phyloP scores from a whole-genome alignment of 2,888 invertebrate genomes.

The Eumerus sabulonum region DNA sequence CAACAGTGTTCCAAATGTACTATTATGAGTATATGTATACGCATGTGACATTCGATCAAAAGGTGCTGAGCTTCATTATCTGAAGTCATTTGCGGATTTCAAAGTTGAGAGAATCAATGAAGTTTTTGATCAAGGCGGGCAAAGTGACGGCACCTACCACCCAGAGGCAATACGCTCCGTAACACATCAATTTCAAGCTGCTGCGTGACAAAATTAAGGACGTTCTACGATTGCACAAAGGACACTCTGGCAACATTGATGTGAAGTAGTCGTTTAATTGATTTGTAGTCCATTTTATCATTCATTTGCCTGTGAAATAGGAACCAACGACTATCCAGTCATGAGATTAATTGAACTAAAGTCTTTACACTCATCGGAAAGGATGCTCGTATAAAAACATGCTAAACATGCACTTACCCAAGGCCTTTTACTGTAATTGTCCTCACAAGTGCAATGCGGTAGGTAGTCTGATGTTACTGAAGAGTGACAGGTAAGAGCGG shows the following conservation, averaged over 20 bases:
- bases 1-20: no score
- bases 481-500: no score
- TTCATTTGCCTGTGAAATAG: neutral
- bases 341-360: constrained; percentile 36
- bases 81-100: no score
- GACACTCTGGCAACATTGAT: neutral
- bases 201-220: constrained; percentile 16
- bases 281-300: neutral
- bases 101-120: no score
- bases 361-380: constrained; percentile 2
- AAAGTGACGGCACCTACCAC: no score
- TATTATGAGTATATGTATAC: no score
- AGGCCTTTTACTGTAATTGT: neutral
- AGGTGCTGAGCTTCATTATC: no score
- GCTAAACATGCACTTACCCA: neutral
- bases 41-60: no score
- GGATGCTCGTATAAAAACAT: neutral
- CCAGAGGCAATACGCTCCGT: no score
- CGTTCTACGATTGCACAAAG: constrained; percentile 28
- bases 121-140: no score
- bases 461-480: no score
- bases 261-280: neutral
- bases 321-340: neutral
- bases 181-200: no score
- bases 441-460: neutral